Percentiles rank a stretch among this genome's conserved stretches.
These are phyloP conservation scores for Xiphydria camelus DNA, from an alignment of 2,888 invertebrate genomes.

Conservation along the genomic window DNA sequence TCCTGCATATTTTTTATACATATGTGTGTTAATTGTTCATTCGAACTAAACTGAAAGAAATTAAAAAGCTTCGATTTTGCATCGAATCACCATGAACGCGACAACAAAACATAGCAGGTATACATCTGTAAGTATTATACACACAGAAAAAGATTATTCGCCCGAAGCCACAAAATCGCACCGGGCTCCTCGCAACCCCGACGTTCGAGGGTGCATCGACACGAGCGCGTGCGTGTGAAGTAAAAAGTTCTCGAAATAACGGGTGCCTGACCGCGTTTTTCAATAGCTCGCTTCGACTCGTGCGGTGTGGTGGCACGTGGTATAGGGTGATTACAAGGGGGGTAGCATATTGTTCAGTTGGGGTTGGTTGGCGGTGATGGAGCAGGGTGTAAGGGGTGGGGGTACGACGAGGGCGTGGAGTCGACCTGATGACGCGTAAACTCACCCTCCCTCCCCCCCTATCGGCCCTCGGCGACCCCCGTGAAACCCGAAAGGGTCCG, in stretches of 20 bases:
- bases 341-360: conserved; percentile 44
- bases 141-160: too few relatives aligned
- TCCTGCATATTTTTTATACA: too few relatives aligned
- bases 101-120: too few relatives aligned
- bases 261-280: conserved; percentile 38
- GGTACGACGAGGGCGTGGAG: conserved; percentile 36
- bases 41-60: too few relatives aligned
- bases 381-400: conserved; percentile 25
- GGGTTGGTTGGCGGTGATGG: conserved; percentile 16
- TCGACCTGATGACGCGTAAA: conserved; percentile 43
- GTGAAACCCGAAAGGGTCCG: conserved; percentile 16
- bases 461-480: conserved; percentile 9
- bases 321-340: conserved; percentile 47
- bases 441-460: conserved; percentile 8
- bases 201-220: neutral
- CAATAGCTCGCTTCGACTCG: conserved; percentile 31
- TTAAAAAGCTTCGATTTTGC: too few relatives aligned
- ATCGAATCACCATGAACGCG: too few relatives aligned
- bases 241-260: conserved; percentile 38
- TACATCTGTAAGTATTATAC: too few relatives aligned
- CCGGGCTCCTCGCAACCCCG: too few relatives aligned
- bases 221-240: conserved; percentile 14
- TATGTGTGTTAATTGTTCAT: too few relatives aligned
- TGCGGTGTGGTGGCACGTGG: conserved; percentile 37
- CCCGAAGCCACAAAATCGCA: too few relatives aligned